phyloP scores from a whole-genome alignment of 2,888 invertebrate species.

The Eupithecia subfuscata region DNA sequence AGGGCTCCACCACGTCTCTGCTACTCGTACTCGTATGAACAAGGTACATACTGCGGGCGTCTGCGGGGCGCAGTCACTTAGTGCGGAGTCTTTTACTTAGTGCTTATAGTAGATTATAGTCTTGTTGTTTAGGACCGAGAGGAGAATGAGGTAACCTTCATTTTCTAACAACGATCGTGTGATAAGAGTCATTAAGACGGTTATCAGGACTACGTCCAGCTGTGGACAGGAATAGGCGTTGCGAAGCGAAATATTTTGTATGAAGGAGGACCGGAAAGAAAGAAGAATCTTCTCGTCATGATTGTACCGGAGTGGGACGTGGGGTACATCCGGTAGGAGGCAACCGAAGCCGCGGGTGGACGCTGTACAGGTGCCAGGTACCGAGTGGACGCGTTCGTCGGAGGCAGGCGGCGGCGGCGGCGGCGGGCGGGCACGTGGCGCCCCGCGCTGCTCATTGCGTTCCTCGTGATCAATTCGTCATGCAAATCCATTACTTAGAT shows the following conservation, averaged over 20 bases:
- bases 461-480: constrained; percentile 25
- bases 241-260: background rate
- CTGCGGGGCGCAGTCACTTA: no score
- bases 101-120: no score
- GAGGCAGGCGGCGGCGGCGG: background rate
- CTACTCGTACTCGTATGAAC: no score
- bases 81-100: no score
- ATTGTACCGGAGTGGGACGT: background rate
- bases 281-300: background rate
- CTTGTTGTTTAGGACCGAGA: no score
- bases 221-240: background rate
- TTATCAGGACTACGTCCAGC: no score
- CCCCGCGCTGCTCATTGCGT: background rate
- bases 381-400: background rate
- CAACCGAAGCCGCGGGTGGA: background rate
- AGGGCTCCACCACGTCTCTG: background rate
- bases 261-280: background rate
- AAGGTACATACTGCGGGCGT: no score
- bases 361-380: background rate
- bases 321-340: background rate
- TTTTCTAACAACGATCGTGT: no score
- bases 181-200: no score
- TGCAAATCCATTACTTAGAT: constrained; percentile 19
- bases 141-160: no score
- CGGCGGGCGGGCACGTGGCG: background rate